phyloP scores from a whole-genome alignment of 2,888 invertebrate genomes.

The Drosophila subquinaria region DNA sequence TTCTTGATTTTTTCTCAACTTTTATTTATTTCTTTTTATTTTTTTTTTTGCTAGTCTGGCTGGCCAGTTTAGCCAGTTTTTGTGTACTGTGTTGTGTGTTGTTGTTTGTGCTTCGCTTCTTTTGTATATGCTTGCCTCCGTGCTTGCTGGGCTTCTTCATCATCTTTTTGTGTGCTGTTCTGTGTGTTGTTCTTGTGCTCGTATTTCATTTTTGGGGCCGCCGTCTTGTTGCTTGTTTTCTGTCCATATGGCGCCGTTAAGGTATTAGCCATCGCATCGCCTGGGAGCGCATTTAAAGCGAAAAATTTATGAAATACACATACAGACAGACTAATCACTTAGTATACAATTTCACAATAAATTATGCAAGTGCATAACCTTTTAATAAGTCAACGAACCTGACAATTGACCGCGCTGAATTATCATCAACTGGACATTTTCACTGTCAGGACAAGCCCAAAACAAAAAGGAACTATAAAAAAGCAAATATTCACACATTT shows the following conservation, averaged over 20 bases:
- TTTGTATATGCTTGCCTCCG: slow-evolving; percentile 28
- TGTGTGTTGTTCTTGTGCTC: slow-evolving; percentile 66
- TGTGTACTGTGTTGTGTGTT: slow-evolving; percentile 9
- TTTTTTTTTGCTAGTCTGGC: slow-evolving; percentile 53
- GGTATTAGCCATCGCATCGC: slow-evolving; percentile 47
- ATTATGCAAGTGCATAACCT: slow-evolving; percentile 69
- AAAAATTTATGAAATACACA: slow-evolving; percentile 68
- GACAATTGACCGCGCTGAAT: slow-evolving; percentile 38
- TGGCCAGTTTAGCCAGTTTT: slow-evolving; percentile 71
- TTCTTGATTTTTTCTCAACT: slow-evolving; percentile 11
- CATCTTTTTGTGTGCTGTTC: slow-evolving; percentile 59
- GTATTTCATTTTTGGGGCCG: slow-evolving; percentile 71
- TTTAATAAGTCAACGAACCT: slow-evolving; percentile 71
- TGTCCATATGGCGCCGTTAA: slow-evolving; percentile 76
- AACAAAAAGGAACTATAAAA: neutral
- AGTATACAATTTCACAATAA: slow-evolving; percentile 68
- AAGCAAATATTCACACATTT: slow-evolving; percentile 18
- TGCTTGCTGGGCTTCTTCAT: slow-evolving; percentile 65
- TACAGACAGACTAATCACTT: slow-evolving; percentile 37
- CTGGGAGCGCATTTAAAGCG: slow-evolving; percentile 58
- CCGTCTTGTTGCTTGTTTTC: slow-evolving; percentile 18
- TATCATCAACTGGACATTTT: slow-evolving; percentile 36
- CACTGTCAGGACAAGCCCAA: slow-evolving; percentile 45
- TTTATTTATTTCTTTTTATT: slow-evolving; percentile 28
- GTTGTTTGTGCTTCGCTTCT: slow-evolving; percentile 43